Conservation (phyloP, 2,113 vertebrate genomes). For the Callopanchax toddi region DNA sequence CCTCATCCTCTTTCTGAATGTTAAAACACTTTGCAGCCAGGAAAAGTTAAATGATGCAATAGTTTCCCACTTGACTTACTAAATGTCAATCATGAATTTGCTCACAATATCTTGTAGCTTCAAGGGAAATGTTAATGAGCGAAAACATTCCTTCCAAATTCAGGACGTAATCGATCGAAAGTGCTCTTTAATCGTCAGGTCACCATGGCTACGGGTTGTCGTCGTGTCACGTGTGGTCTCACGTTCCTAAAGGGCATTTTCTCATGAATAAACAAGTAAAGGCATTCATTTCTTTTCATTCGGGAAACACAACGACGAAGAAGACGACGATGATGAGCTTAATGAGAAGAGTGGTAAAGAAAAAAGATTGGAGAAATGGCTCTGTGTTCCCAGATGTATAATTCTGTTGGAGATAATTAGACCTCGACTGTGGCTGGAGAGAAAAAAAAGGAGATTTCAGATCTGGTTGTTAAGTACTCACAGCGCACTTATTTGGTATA, state of each 20-base stretch:
- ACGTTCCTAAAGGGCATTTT: slow-evolving; percentile 8
- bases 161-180: slow-evolving; percentile 36
- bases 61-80: neutral
- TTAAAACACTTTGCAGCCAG: neutral
- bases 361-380: slow-evolving; percentile 48
- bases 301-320: slow-evolving; percentile 2
- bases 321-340: slow-evolving; percentile 5
- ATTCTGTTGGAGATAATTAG: slow-evolving; percentile 42
- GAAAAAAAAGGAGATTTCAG: slow-evolving; percentile 31
- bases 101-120: slow-evolving; percentile 14
- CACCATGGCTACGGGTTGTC: slow-evolving; percentile 49
- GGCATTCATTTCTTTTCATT: slow-evolving; percentile 1
- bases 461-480: slow-evolving; percentile 14
- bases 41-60: neutral
- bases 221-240: slow-evolving; percentile 17
- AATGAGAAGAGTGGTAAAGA: slow-evolving; percentile 38
- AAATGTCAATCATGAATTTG: slow-evolving; percentile 16
- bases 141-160: slow-evolving; percentile 27
- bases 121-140: slow-evolving; percentile 23
- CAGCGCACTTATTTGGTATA: neutral
- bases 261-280: slow-evolving; percentile 7
- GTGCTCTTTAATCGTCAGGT: slow-evolving; percentile 46
- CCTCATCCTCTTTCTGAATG: neutral
- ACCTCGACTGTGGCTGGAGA: slow-evolving; percentile 26
- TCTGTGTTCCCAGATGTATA: slow-evolving; percentile 49